phyloP scores from a whole-genome alignment of 2,888 invertebrate species.

The Nemoura dubitans region DNA sequence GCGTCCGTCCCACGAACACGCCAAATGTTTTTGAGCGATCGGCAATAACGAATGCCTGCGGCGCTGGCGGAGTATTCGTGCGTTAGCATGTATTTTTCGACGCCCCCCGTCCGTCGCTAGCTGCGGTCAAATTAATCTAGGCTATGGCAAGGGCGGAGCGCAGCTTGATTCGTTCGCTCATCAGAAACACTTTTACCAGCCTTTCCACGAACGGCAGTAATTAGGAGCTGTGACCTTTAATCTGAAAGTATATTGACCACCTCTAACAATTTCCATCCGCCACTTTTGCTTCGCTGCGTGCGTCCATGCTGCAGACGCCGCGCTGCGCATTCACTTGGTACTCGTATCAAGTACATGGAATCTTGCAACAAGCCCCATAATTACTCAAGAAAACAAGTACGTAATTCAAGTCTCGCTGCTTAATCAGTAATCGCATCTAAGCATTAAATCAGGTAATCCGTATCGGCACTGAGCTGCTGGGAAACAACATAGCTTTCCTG shows the following conservation, averaged over 20 bases:
- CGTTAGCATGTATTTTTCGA: neutral
- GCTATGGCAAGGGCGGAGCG: neutral
- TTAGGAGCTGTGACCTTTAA: slow-evolving; percentile 12
- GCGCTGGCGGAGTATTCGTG: neutral
- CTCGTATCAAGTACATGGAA: neutral
- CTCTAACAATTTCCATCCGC: neutral
- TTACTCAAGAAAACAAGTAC: neutral
- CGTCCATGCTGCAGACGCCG: neutral
- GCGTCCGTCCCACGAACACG: neutral
- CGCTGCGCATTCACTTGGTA: neutral
- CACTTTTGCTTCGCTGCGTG: neutral
- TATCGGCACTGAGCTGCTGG: neutral
- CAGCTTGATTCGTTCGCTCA: neutral
- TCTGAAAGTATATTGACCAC: slow-evolving; percentile 4
- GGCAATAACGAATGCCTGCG: neutral
- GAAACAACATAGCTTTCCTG: neutral
- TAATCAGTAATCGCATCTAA: neutral
- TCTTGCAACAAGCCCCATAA: neutral
- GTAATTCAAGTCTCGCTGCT: neutral
- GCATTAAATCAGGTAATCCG: neutral
- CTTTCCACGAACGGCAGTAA: neutral
- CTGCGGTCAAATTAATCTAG: slow-evolving; percentile 7
- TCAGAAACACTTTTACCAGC: neutral
- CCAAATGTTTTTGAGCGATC: neutral
- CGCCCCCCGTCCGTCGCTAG: neutral